These are phyloP conservation scores for Anguilla obscura DNA, from an alignment of 2,797 vertebrate genomes.

Conservation along the genomic window DNA sequence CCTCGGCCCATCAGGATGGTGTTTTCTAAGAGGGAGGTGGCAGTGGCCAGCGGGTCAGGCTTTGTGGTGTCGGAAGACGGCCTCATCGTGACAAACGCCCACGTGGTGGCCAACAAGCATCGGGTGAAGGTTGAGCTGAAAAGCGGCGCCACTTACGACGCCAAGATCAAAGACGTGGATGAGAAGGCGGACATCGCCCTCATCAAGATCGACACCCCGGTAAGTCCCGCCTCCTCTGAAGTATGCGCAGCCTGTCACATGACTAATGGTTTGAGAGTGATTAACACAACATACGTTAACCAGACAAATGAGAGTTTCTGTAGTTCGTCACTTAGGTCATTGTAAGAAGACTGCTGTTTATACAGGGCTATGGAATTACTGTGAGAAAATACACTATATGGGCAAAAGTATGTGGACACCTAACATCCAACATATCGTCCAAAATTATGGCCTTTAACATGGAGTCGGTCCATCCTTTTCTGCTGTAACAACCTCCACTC, in stretches of 20 bases:
- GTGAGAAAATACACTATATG: not conserved
- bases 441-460: too few species aligned
- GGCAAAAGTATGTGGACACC: too few species aligned
- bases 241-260: not conserved
- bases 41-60: constrained; percentile 92
- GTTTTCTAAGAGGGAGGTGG: constrained; percentile 88
- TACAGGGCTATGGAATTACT: not conserved
- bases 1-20: constrained; percentile 65
- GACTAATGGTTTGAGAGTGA: not conserved
- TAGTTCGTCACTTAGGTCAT: not conserved
- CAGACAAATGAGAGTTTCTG: not conserved
- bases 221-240: constrained; percentile 62
- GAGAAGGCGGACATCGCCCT: constrained; percentile 96
- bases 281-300: not conserved
- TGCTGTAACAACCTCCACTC: too few species aligned
- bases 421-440: too few species aligned
- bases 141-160: constrained; percentile 84
- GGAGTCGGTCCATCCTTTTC: too few species aligned
- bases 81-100: constrained; percentile 93
- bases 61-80: constrained; percentile 94
- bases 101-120: constrained; percentile 95
- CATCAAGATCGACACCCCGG: constrained; percentile 89
- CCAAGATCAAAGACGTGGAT: constrained; percentile 92
- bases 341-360: not conserved
- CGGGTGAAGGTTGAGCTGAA: constrained; percentile 94